phyloP scores from a whole-genome alignment of 2,113 vertebrate genomes.

The Crotalus helleri region DNA sequence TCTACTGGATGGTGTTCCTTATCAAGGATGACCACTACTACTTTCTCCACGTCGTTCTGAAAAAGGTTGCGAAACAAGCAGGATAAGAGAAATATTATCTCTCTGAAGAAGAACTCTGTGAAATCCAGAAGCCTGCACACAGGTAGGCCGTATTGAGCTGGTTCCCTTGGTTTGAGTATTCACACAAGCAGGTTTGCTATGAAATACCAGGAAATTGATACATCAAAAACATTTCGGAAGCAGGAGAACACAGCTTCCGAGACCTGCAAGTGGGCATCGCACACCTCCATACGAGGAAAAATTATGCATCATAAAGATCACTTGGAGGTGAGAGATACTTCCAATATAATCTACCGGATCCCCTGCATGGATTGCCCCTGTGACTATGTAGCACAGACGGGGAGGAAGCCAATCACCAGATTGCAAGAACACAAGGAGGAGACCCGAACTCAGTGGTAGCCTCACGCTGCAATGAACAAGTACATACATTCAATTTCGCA shows the following conservation, averaged over 20 bases:
- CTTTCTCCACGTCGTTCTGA: constrained; percentile 97
- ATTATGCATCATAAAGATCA: neutral
- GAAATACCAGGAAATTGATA: neutral
- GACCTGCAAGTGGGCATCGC: neutral
- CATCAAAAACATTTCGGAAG: neutral
- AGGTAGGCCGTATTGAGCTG: too few species aligned
- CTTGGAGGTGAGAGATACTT: neutral
- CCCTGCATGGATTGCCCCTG: too few species aligned
- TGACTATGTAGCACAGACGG: too few species aligned
- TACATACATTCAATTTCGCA: neutral
- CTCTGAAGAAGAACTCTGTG: neutral
- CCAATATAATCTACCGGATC: neutral
- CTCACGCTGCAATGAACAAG: neutral
- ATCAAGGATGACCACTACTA: constrained; percentile 96
- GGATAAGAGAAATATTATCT: neutral
- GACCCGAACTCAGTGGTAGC: too few species aligned
- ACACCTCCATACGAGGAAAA: neutral
- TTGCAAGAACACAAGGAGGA: too few species aligned
- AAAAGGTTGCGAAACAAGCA: neutral
- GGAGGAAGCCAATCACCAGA: neutral
- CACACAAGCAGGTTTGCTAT: neutral
- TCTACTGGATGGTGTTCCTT: constrained; percentile 98
- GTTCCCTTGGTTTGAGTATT: neutral
- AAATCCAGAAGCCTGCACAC: too few species aligned
- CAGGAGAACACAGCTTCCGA: neutral